Evolutionary conservation across 2,888 invertebrate genomes (phyloP), one percentile per base, ranked within the genome.

Genomic region (Oxystoma pomonae): DNA sequence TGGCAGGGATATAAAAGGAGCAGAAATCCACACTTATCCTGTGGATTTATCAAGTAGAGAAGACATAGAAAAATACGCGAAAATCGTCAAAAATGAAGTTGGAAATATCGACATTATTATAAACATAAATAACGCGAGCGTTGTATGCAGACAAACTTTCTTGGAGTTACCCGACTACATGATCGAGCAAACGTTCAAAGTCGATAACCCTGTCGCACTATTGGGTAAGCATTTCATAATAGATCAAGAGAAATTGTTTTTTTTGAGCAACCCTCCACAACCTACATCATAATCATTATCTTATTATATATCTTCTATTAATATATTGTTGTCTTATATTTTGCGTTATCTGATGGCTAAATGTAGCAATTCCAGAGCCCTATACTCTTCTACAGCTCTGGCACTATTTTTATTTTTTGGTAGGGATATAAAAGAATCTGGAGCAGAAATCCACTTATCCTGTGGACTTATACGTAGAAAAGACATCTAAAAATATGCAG

Each of bases 161-260:
- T 82, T 95, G 78, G 91, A 96, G 56, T 85, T 92, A 50, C 89
- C 90, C 0, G 96, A 96, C 78, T 82, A 86, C 3, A 89, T 92
- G 73, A 94, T 97, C 67, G 91, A 93, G 77, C 90, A 88, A 64
- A 95, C 96, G 0, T 92, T 93, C 80, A 88, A 90, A 82, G 94
- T 97, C 55, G 97, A 97, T 80, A n/a, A 88, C 92, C 35, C 84
- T 96, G 65, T 90, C 95, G 0, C 94, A 96, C 76, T 96, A 96
- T 77, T 97, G 94, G 94, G 94, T 93, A 83, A 83, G 85, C 9
- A 22, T 21, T n/a, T n/a, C n/a, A n/a, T n/a, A n/a, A n/a, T n/a
- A n/a, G n/a, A n/a, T n/a, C n/a, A n/a, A n/a, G 76, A 59, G 18
- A 58, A n/a, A n/a, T n/a, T n/a, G n/a, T n/a, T n/a, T n/a, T n/a